A percentile compares a stretch with the other conserved stretches of the same genome.
Evolutionary conservation across 1,140 invertebrate species (phyloP).

Genomic region (Ganaspis sp.): DNA sequence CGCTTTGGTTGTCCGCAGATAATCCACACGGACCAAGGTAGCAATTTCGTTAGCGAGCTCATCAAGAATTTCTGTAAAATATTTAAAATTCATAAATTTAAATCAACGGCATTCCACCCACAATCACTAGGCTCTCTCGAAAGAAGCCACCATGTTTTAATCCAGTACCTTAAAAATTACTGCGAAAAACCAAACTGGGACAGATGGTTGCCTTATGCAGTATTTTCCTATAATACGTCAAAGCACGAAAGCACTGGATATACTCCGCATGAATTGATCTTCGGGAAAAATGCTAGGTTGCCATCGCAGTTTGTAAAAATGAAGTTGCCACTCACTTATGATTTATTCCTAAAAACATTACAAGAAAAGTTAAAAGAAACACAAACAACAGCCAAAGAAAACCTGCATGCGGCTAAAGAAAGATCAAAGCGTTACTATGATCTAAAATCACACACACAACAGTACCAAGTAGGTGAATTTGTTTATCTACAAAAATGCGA

Average conservation of each 20-base stretch:
- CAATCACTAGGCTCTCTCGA: conserved; percentile 1
- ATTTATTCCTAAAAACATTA: neutral
- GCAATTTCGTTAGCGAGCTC: too few species aligned
- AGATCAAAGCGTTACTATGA: neutral
- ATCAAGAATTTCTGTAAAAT: too few species aligned
- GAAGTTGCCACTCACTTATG: neutral
- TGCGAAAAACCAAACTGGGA: conserved; percentile 64
- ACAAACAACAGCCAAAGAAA: neutral
- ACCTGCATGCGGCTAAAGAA: conserved; percentile 3
- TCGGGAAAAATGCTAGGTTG: conserved; percentile 51
- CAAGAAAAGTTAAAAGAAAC: neutral
- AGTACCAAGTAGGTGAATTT: neutral
- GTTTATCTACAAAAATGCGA: neutral
- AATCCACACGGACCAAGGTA: too few species aligned
- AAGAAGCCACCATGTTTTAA: conserved; percentile 51
- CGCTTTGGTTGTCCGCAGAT: too few species aligned
- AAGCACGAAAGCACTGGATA: conserved; percentile 52
- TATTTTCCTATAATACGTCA: conserved; percentile 66
- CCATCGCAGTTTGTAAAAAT: neutral
- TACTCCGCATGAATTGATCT: conserved; percentile 58
- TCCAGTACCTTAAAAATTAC: conserved; percentile 67
- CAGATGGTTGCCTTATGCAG: conserved; percentile 60
- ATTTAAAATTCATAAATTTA: neutral
- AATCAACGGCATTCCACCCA: neutral
- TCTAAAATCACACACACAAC: neutral